Percentiles rank a stretch among this genome's conserved stretches.
Evolutionary conservation across 2,113 vertebrate genomes (phyloP).

Genomic region (Onychostoma macrolepis): DNA sequence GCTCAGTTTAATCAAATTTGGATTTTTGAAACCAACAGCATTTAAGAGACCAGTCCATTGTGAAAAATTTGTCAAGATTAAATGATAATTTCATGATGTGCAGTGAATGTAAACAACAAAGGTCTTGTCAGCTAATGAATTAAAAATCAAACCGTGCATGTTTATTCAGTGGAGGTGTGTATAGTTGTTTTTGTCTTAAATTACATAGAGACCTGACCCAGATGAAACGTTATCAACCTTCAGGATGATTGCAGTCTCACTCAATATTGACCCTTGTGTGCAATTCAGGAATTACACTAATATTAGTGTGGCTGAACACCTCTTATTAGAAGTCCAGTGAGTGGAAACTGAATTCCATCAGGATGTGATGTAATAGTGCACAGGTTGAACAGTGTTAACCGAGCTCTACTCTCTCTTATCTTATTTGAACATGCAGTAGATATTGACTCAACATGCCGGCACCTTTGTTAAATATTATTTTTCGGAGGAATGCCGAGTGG

Average conservation of each 20-base stretch:
- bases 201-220: background rate
- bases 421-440: constrained; percentile 66
- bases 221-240: background rate
- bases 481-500: constrained; percentile 64
- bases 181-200: background rate
- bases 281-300: constrained; percentile 38
- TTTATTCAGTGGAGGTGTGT: background rate
- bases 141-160: background rate
- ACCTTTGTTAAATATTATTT: constrained; percentile 73
- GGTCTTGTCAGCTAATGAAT: background rate
- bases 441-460: constrained; percentile 65
- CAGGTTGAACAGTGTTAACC: constrained; percentile 51
- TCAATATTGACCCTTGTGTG: constrained; percentile 49
- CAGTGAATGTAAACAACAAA: background rate
- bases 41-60: background rate
- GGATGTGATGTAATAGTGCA: constrained; percentile 58
- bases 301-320: background rate
- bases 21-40: background rate
- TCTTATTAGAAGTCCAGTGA: constrained; percentile 38
- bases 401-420: constrained; percentile 59
- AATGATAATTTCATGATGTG: background rate
- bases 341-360: constrained; percentile 60
- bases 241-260: constrained; percentile 11
- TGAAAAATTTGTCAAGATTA: background rate
- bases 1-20: background rate